These are phyloP conservation scores for Chrosomus eos DNA, from an alignment of 2,797 vertebrate species.

Conservation along the genomic window DNA sequence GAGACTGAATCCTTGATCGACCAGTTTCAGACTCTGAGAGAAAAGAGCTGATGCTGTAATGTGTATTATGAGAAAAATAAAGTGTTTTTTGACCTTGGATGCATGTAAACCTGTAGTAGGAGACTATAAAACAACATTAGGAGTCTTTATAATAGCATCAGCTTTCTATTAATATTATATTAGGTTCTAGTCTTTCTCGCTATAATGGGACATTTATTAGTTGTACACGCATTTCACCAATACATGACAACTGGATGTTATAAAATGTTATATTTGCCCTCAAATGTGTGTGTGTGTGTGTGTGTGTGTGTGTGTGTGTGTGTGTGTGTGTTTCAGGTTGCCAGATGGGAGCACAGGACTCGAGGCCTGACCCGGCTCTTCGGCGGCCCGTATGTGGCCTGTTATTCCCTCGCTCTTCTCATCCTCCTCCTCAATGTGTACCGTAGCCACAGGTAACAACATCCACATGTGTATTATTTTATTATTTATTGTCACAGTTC, in stretches of 20 bases:
- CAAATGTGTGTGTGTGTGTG: background rate
- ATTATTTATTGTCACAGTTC: background rate
- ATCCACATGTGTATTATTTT: background rate
- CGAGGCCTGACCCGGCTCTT: constrained; percentile 80
- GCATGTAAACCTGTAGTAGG: background rate
- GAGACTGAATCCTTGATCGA: no score
- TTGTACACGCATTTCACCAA: background rate
- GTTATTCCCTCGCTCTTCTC: constrained; percentile 82
- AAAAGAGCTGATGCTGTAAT: no score
- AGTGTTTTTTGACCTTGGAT: background rate
- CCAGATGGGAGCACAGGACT: constrained; percentile 86
- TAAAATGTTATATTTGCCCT: background rate
- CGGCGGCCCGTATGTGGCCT: constrained; percentile 82
- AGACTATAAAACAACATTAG: background rate
- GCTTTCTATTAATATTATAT: background rate
- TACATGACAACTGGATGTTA: background rate
- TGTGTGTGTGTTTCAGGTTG: constrained; percentile 73
- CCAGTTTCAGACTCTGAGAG: no score
- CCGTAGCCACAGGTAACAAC: constrained; percentile 89
- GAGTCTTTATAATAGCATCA: background rate
- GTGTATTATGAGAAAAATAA: background rate
- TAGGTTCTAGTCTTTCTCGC: background rate
- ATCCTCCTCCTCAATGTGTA: constrained; percentile 88
- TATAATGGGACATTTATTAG: background rate
- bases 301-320: background rate